Conservation (phyloP, 2,113 vertebrate genomes). For the Scartelaos histophorus region DNA sequence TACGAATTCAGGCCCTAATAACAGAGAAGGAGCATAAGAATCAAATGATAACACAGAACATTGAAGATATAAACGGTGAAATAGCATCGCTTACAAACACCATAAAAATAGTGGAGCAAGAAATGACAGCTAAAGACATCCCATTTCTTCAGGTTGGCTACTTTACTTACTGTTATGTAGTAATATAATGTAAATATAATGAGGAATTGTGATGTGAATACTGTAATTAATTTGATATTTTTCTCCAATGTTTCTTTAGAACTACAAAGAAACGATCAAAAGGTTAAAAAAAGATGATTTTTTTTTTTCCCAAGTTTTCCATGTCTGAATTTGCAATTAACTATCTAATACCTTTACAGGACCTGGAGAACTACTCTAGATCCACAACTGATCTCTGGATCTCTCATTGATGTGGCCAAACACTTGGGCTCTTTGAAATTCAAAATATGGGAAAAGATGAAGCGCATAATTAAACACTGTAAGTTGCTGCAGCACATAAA, state of each 20-base stretch:
- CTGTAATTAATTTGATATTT: neutral
- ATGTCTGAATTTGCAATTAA: neutral
- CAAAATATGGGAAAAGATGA: constrained; percentile 81
- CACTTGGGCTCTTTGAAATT: constrained; percentile 78
- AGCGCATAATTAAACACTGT: constrained; percentile 72
- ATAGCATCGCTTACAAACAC: constrained; percentile 69
- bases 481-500: constrained; percentile 42
- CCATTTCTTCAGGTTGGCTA: constrained; percentile 72
- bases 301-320: too few relatives aligned
- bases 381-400: constrained; percentile 58
- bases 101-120: constrained; percentile 69
- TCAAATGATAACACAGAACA: constrained; percentile 59
- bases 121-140: constrained; percentile 70
- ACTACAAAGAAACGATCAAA: constrained; percentile 78
- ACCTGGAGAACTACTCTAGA: constrained; percentile 65
- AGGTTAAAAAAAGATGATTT: constrained; percentile 58
- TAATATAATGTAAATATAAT: neutral
- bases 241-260: constrained; percentile 58
- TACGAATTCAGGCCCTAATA: constrained; percentile 63
- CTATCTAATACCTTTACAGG: constrained; percentile 55
- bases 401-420: constrained; percentile 75
- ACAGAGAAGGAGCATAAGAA: constrained; percentile 71
- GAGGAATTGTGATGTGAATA: neutral
- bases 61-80: constrained; percentile 66
- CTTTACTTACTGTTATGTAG: neutral